Evolutionary conservation across 2,113 vertebrate species (phyloP).

Genomic region (Corythoichthys intestinalis): DNA sequence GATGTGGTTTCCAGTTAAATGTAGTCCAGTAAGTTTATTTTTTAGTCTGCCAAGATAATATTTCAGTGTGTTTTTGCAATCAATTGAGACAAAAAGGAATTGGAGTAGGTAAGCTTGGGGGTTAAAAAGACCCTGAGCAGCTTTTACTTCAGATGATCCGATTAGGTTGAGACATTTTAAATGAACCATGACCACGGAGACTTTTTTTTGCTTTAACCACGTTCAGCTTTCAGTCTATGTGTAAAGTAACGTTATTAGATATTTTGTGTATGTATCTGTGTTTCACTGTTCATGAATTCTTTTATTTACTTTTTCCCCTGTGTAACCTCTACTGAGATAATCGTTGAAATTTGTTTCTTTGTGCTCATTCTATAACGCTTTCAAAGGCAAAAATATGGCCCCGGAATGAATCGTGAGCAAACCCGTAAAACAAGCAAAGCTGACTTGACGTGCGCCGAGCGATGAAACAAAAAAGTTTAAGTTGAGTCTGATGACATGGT

Average conservation of each 20-base stretch:
- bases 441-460: no score
- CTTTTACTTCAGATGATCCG: conserved; percentile 16
- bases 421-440: no score
- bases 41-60: conserved; percentile 35
- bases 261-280: neutral
- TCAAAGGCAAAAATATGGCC: no score
- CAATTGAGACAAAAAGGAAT: conserved; percentile 39
- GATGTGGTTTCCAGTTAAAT: conserved; percentile 12
- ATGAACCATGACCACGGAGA: neutral
- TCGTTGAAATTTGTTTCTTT: no score
- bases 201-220: neutral
- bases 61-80: conserved; percentile 37
- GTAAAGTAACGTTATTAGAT: neutral
- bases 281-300: no score
- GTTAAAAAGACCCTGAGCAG: conserved; percentile 19
- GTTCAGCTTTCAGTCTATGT: neutral
- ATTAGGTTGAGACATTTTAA: conserved; percentile 10
- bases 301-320: no score
- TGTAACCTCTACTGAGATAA: no score
- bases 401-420: no score
- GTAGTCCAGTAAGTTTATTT: conserved; percentile 25
- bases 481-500: no score
- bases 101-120: conserved; percentile 42
- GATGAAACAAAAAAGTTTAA: no score
- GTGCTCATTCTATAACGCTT: no score